Evolutionary conservation across 1,140 invertebrate species (phyloP), one percentile per base, ranked within the genome.

Genomic region (Orius insidiosus): DNA sequence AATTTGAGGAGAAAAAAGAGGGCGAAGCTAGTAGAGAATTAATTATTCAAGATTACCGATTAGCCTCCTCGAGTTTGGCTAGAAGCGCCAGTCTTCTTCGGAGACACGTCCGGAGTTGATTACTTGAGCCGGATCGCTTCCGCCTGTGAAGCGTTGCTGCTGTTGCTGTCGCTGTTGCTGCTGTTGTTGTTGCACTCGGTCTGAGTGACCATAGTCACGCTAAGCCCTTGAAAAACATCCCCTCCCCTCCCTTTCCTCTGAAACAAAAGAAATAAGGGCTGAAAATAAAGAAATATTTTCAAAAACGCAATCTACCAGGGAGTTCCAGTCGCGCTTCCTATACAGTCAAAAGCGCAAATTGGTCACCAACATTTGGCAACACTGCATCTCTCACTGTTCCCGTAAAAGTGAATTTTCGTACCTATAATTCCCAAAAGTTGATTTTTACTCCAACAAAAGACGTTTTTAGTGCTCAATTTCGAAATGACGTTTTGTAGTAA

Each of bases 21-120:
- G 14, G 14, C 14, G 37, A 7, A 14, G 14, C 10, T 6, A 8
- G 14, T 7, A 8, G 7, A 33, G 32, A 33, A 6, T 33, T 7
- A 6, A 33, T 33, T 42, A 37, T 42, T 48, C 1, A 48, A 49
- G 42, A 54, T 60, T 58, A 78, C 76, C 75, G 78, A 64, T 94
- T 94, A 56, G 86, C 86, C 57, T 87, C 86, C 71, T 93, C 87
- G 70, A 94, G 75, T 64, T 88, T 90, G 61, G 84, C 85, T 56
- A 94, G 68, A 46, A 94, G 72, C 68, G 78, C 78, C 70, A 84
- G 72, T 86, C 83, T 56, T 68, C 66, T 48, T 59, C 52, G 46
- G 61, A 61, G 24, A 58, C 54, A 41, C 53, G 63, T 72, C 64
- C 47, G 59, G 62, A 56, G 59, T 62, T 65, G 58, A 63, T 67